These are phyloP conservation scores for Nestor notabilis DNA, from an alignment of 2,113 vertebrate species.

Conservation along the genomic window DNA sequence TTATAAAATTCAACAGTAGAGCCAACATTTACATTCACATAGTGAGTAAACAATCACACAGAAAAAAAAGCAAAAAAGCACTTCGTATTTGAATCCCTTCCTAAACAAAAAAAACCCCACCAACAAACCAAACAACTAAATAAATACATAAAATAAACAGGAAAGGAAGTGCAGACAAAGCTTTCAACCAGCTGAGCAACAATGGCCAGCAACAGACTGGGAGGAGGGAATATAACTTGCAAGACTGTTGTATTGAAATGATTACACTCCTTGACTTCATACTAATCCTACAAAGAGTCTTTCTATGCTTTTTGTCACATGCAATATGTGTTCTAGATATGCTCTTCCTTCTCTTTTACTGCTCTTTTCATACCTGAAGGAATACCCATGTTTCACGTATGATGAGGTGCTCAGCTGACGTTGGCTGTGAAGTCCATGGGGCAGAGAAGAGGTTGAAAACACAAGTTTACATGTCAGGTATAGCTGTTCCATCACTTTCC, in stretches of 20 bases:
- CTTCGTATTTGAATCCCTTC: not conserved
- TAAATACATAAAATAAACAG: not conserved
- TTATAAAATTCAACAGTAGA: not conserved
- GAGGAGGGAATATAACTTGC: not conserved
- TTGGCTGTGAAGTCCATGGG: fast-evolving
- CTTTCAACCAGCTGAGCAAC: not conserved
- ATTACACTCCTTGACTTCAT: not conserved
- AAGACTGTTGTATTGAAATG: not conserved
- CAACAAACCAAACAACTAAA: not conserved
- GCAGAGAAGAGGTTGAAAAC: not conserved
- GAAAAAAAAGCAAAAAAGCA: not conserved
- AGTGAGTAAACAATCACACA: fast-evolving
- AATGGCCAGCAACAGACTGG: not conserved
- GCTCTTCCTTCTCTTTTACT: not conserved
- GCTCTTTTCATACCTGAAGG: not conserved
- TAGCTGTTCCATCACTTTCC: not conserved
- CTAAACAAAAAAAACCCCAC: too few species aligned
- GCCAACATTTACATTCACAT: not conserved
- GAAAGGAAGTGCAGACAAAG: not conserved
- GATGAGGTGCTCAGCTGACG: not conserved
- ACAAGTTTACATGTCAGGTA: not conserved
- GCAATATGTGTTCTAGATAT: fast-evolving
- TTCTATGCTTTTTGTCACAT: not conserved
- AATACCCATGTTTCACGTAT: too few species aligned
- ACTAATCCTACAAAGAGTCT: not conserved